Evolutionary conservation across 2,888 invertebrate genomes (phyloP), one percentile per base, ranked within the genome.

Genomic region (Scaptomyza cyrtandrae): DNA sequence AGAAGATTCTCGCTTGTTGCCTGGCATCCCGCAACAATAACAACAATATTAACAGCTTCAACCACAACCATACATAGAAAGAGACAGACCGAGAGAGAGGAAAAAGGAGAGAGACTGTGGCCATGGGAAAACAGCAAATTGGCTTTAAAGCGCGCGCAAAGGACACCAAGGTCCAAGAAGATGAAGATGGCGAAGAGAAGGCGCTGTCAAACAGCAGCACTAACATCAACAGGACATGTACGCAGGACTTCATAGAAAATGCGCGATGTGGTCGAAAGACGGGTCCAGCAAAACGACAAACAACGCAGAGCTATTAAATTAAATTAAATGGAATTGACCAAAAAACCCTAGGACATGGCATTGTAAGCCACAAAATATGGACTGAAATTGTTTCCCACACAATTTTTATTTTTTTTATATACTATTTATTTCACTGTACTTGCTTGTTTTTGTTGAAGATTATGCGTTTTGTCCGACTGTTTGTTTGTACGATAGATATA

Each of bases 271-370:
- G 69, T 52, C 62, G 37, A 45, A 59, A 13, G 9, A 39, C 35
- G 19, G 19, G 50, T 65, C 58, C 63, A 70, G 78, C 73, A 80
- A 86, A 84, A 85, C 80, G 86, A 87, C 86, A 80, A 86, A 85
- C 81, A 86, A 80, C 88, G 76, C 88, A 86, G 80, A 71, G 85
- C 86, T 86, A 89, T 89, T 88, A 88, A 89, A 88, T 89, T 80
- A 82, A 89, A 89, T 89, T 89, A 89, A 89, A 89, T 85, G 75
- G 80, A 88, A 89, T 89, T 88, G 85, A 72, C 80, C 80, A 81
- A 78, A 41, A 88, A 88, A 86, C 69, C 69, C 71, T 61, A 59
- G 71, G 74, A 76, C 67, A 45, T 60, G 64, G 59, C 74, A 61
- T 61, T 65, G 59, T 73, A 52, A 74, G 68, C 62, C 49, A 64